phyloP scores from a whole-genome alignment of 2,113 vertebrate species.

The Mastomys natalensis region DNA sequence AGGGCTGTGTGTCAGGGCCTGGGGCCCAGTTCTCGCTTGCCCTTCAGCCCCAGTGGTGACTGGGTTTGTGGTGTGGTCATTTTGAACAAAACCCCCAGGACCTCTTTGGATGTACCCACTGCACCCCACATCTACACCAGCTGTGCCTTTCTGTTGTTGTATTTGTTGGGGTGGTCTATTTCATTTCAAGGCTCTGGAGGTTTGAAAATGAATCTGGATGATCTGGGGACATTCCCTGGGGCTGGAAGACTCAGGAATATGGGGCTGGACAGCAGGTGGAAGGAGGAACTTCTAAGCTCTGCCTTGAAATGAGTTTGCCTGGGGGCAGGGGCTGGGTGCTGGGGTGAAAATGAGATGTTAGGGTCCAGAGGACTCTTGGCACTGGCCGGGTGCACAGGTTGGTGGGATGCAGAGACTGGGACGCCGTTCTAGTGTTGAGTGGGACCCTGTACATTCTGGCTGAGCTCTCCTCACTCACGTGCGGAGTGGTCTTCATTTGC shows the following conservation, averaged over 20 bases:
- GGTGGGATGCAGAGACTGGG: background rate
- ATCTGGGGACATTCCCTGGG: background rate
- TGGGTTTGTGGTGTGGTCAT: too few species aligned
- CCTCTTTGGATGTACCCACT: rapidly evolving
- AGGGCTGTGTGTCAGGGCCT: background rate
- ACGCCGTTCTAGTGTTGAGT: rapidly evolving
- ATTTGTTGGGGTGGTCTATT: background rate
- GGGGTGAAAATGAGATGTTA: too few species aligned
- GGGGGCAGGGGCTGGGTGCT: background rate
- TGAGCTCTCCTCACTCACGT: background rate
- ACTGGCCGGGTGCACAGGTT: background rate
- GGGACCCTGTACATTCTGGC: background rate
- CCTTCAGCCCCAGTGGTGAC: rapidly evolving
- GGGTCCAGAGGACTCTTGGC: rapidly evolving
- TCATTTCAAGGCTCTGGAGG: background rate
- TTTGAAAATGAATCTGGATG: background rate
- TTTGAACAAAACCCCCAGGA: rapidly evolving
- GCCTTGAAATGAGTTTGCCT: too few species aligned
- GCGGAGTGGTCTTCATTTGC: too few species aligned
- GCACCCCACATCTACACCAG: rapidly evolving
- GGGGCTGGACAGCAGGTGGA: background rate
- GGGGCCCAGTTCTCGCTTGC: background rate
- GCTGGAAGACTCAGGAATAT: background rate
- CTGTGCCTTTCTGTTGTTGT: background rate
- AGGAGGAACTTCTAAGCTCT: background rate